These are phyloP conservation scores for Malurus leucopterus DNA, from an alignment of 2,797 vertebrate genomes.

Conservation along the genomic window DNA sequence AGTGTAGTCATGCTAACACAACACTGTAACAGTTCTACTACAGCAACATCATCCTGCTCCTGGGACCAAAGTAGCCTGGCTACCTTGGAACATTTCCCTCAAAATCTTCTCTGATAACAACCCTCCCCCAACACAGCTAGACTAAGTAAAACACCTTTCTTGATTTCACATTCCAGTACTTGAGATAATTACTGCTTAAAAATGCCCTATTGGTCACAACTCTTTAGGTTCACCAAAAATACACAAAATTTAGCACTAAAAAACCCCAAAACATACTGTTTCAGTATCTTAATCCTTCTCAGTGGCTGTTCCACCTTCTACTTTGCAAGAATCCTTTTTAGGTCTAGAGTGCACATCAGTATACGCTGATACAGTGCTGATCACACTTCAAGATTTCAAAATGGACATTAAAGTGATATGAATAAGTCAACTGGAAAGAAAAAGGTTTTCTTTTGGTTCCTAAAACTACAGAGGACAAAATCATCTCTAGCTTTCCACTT, in stretches of 20 bases:
- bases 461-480: background rate
- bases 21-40: background rate
- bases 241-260: background rate
- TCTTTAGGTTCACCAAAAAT: background rate
- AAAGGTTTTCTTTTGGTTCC: background rate
- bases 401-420: background rate
- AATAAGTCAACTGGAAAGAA: background rate
- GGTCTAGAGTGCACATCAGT: background rate
- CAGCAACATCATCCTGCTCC: background rate
- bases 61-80: background rate
- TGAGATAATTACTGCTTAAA: background rate
- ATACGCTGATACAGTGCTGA: background rate
- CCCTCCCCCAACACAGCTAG: background rate
- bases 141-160: background rate
- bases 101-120: background rate
- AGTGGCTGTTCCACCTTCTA: background rate
- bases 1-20: accelerated
- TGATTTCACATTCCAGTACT: background rate
- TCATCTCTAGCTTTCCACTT: background rate
- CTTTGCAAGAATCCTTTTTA: background rate
- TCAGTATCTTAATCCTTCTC: background rate
- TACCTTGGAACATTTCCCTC: background rate
- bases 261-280: background rate
- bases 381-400: background rate
- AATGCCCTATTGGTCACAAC: accelerated